Evolutionary conservation across 2,113 vertebrate species (phyloP), one percentile per base, ranked within the genome.

Genomic region (Nesoenas mayeri): DNA sequence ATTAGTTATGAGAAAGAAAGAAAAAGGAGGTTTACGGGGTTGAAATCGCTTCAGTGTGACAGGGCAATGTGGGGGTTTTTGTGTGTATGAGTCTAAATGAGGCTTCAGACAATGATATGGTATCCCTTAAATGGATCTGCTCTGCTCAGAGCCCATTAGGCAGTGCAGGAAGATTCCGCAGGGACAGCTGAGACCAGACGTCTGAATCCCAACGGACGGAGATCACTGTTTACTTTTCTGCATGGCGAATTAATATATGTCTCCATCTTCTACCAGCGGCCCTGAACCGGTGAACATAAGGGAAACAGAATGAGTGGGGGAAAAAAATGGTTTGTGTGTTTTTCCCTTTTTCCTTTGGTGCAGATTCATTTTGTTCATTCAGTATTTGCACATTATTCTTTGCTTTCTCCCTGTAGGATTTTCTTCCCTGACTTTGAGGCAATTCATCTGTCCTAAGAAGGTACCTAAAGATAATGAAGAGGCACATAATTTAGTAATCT

Each of bases 231-330:
- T 98, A 61, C 98, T 87, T 98, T 98, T 92, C 98, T 98, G 97
- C 97, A 97, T 54, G 93, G 97, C 97, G 96, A 97, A 98, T 98
- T 98, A 98, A 98, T 97, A 93, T 96, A 97, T 93, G 98, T 98
- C 98, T 98, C 97, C 97, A 98, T 98, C 98, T 98, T 97, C 95
- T 28, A 96, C 71, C 92, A 77, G 96, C 24, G 13, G 96, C 95
- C 96, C 95, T 95, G 91, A 92, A 95, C 91, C 80, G 42, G 88
- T 51, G 94, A 91, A 50, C 96, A 64, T 36, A 96, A 95, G 98
- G 97, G 97, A 97, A 97, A 81, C 81, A 91, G 96, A 96, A 64
- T 65, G 96, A 97, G 97, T 96, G 92, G 91, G 94, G n/a, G 10
- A 19, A 64, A 88, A 95, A 88, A 95, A 89, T 72, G 69, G 42